Evolutionary conservation across 1,140 invertebrate genomes (phyloP).

Genomic region (Hesperophylax magnus): DNA sequence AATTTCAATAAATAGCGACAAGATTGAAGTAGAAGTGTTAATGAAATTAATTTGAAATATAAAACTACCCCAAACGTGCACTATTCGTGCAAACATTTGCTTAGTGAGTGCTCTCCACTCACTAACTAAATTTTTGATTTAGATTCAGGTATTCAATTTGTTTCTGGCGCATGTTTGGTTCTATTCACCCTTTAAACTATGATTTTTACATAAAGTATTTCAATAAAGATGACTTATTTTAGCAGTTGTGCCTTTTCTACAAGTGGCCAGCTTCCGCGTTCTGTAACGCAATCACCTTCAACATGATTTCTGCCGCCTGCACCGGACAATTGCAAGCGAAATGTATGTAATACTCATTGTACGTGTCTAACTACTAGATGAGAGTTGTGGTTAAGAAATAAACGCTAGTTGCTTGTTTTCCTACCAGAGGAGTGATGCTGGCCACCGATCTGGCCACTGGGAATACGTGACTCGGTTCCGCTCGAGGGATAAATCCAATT

Average conservation of each 20-base stretch:
- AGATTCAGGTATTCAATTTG: too few species aligned
- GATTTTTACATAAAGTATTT: too few species aligned
- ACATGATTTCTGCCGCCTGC: slow-evolving; percentile 38
- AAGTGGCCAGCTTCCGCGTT: slow-evolving; percentile 13
- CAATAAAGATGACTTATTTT: too few species aligned
- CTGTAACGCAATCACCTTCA: slow-evolving; percentile 21
- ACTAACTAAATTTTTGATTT: too few species aligned
- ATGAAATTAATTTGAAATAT: too few species aligned
- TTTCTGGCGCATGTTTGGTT: too few species aligned
- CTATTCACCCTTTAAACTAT: too few species aligned
- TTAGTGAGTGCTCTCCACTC: too few species aligned
- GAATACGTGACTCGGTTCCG: slow-evolving; percentile 36
- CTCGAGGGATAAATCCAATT: slow-evolving; percentile 8
- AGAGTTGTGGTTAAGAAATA: slow-evolving; percentile 36
- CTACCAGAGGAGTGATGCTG: background rate
- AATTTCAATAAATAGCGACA: too few species aligned
- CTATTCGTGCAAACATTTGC: too few species aligned
- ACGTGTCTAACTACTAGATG: slow-evolving; percentile 45
- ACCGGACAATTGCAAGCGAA: slow-evolving; percentile 32
- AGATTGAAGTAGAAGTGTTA: too few species aligned
- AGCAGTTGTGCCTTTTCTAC: background rate
- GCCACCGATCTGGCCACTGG: background rate
- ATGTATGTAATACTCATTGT: slow-evolving; percentile 46
- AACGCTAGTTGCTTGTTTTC: slow-evolving; percentile 36
- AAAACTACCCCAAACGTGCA: too few species aligned